Conservation (phyloP, 2,797 vertebrate genomes). For the Poliocrania exsul region DNA sequence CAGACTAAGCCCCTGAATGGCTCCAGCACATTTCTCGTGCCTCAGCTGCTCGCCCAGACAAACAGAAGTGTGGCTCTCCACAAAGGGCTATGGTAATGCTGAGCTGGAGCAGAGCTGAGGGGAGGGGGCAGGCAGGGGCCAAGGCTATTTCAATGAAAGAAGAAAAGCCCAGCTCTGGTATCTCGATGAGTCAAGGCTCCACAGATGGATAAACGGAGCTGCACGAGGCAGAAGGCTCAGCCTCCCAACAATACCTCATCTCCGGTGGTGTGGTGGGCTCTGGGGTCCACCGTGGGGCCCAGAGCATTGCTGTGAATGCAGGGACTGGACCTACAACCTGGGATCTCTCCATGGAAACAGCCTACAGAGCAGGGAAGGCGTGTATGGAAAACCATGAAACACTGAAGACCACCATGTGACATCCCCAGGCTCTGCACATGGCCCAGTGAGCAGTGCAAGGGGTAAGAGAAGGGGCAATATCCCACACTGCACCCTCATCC, state of each 20-base stretch:
- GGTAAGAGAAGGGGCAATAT: neutral
- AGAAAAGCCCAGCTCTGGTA: neutral
- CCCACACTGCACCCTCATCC: neutral
- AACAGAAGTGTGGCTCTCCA: slow-evolving; percentile 64
- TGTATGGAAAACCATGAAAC: accelerated
- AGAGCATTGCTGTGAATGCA: neutral
- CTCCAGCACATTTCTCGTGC: slow-evolving; percentile 44
- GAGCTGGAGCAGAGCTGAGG: neutral
- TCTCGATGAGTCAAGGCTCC: neutral
- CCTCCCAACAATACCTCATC: neutral
- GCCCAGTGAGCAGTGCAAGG: neutral
- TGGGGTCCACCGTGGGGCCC: accelerated
- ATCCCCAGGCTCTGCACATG: accelerated
- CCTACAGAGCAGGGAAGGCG: neutral
- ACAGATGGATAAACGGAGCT: neutral
- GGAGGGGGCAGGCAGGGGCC: slow-evolving; percentile 36
- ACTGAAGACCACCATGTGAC: accelerated
- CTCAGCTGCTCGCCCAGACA: slow-evolving; percentile 67
- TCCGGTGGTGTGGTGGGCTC: neutral
- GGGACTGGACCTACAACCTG: neutral
- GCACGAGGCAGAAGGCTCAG: neutral
- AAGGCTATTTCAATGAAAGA: slow-evolving; percentile 47
- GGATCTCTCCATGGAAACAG: neutral
- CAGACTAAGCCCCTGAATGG: slow-evolving; percentile 54
- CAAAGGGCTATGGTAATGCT: slow-evolving; percentile 55